A percentile compares a stretch with the other conserved stretches of the same genome.
Conservation (phyloP, 2,888 invertebrate species). For the Cataglyphis albicans region DNA sequence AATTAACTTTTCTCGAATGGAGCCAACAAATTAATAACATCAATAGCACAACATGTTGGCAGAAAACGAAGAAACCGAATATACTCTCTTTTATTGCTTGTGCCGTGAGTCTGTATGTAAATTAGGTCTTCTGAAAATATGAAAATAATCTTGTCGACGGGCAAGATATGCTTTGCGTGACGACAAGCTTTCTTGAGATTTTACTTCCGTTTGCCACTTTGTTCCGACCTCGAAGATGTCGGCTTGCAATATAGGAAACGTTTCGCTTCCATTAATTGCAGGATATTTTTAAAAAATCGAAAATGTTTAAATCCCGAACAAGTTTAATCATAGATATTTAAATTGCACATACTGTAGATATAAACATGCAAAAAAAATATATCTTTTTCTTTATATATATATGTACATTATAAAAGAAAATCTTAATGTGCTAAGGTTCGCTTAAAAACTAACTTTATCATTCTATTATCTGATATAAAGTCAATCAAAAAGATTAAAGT, state of each 20-base stretch:
- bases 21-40: constrained; percentile 37
- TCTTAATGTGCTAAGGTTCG: neutral
- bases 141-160: constrained; percentile 56
- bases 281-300: constrained; percentile 5
- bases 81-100: constrained; percentile 26
- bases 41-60: constrained; percentile 7
- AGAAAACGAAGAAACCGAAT: constrained; percentile 11
- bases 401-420: neutral
- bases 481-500: constrained; percentile 13
- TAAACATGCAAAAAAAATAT: neutral
- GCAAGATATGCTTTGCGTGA: constrained; percentile 87
- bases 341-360: neutral
- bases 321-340: constrained; percentile 21
- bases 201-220: constrained; percentile 56
- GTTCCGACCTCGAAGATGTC: constrained; percentile 58
- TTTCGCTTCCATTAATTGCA: constrained; percentile 17
- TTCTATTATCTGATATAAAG: constrained; percentile 25
- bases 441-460: constrained; percentile 4
- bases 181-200: constrained; percentile 81
- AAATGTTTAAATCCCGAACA: neutral
- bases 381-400: neutral
- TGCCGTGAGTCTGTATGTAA: constrained; percentile 59
- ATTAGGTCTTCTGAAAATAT: constrained; percentile 53
- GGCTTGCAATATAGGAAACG: constrained; percentile 27
- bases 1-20: constrained; percentile 17